Evolutionary conservation across 2,797 vertebrate species (phyloP).

Genomic region (Sebastes aleutianus): DNA sequence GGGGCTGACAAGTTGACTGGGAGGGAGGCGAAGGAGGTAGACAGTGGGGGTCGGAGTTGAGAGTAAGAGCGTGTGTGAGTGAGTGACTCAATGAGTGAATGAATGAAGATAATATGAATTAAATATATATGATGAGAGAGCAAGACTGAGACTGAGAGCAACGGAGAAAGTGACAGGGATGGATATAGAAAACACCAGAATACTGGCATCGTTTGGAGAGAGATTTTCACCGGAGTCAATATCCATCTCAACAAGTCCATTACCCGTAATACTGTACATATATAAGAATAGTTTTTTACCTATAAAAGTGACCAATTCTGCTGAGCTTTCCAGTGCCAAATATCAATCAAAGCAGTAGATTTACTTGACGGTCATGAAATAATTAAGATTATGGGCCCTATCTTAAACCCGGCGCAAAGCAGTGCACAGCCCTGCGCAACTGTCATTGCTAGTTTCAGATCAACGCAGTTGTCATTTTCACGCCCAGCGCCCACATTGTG

Average conservation of each 20-base stretch:
- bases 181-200: not conserved
- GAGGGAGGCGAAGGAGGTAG: not conserved
- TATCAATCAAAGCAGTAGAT: not conserved
- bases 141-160: not conserved
- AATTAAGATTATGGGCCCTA: not conserved
- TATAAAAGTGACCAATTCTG: not conserved
- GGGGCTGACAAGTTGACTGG: not conserved
- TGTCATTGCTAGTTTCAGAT: too few species aligned
- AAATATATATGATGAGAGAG: not conserved
- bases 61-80: not conserved
- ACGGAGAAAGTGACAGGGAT: not conserved
- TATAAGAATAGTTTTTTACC: not conserved
- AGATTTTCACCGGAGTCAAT: not conserved
- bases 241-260: not conserved
- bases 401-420: too few species aligned
- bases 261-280: not conserved
- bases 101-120: not conserved
- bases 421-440: too few species aligned
- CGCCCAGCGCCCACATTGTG: too few species aligned
- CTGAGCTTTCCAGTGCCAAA: not conserved
- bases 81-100: not conserved
- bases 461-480: too few species aligned
- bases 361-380: not conserved
- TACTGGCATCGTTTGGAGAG: not conserved
- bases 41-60: not conserved